Conservation (phyloP, 2,113 vertebrate genomes). For the Agapornis roseicollis region DNA sequence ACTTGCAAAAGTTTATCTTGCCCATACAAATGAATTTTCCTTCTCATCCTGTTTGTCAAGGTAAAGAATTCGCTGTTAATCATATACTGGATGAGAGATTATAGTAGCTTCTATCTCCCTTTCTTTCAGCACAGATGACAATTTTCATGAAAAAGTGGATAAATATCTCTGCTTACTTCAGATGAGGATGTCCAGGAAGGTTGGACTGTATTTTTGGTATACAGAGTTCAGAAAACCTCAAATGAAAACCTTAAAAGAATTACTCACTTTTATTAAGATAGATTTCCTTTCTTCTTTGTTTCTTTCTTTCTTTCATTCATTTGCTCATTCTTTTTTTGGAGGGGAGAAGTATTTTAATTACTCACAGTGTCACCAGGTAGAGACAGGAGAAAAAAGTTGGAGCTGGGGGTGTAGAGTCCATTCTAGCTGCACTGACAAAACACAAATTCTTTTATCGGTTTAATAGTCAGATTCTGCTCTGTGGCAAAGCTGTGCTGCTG, state of each 20-base stretch:
- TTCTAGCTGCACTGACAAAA: background rate
- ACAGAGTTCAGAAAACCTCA: background rate
- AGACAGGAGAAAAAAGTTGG: background rate
- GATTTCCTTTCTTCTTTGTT: background rate
- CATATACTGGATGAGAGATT: background rate
- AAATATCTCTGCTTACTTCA: background rate
- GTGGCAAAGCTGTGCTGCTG: background rate
- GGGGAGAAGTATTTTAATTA: background rate
- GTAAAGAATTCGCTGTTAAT: background rate
- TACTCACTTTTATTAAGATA: background rate
- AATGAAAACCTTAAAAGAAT: background rate
- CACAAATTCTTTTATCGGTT: background rate
- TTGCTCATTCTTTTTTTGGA: background rate
- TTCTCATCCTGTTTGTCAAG: background rate
- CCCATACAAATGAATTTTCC: background rate
- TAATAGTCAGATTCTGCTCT: background rate
- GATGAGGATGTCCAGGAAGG: background rate
- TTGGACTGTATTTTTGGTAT: background rate
- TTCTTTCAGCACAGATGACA: background rate
- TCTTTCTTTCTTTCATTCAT: background rate
- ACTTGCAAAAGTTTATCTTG: background rate
- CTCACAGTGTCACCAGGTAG: background rate
- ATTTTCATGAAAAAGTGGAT: background rate
- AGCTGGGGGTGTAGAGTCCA: background rate
- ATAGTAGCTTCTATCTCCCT: background rate